phyloP scores from a whole-genome alignment of 2,888 invertebrate species.

The Chrysolina americana region DNA sequence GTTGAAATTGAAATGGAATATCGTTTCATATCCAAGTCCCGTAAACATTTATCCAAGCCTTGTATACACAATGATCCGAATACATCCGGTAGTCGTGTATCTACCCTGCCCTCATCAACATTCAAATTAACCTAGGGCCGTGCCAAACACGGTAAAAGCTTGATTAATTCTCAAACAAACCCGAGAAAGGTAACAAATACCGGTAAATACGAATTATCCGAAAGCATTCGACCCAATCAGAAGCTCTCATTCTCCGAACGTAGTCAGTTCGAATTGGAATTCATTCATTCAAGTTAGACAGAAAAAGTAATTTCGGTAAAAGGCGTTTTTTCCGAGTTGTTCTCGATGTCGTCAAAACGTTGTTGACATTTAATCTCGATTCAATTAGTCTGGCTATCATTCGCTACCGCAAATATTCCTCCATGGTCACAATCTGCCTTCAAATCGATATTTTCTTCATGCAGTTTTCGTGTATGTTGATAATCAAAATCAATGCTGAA shows the following conservation, averaged over 20 bases:
- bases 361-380: background rate
- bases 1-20: background rate
- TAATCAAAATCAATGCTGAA: too few relatives aligned
- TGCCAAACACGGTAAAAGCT: conserved; percentile 13
- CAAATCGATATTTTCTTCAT: background rate
- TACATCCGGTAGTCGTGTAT: conserved; percentile 4
- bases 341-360: background rate
- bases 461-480: too few relatives aligned
- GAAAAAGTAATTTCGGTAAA: conserved; percentile 2
- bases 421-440: background rate
- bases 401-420: background rate
- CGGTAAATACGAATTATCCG: conserved; percentile 6
- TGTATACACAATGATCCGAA: background rate
- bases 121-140: conserved; percentile 29
- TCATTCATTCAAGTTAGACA: conserved; percentile 2
- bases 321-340: background rate
- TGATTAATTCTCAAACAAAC: conserved; percentile 18
- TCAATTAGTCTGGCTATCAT: background rate
- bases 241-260: background rate
- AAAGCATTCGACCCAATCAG: background rate
- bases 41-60: background rate
- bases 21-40: background rate
- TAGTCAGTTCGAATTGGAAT: background rate
- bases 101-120: conserved; percentile 31
- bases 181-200: conserved; percentile 4